Conservation (phyloP, 1,140 invertebrate species). For the Araneus ventricosus region DNA sequence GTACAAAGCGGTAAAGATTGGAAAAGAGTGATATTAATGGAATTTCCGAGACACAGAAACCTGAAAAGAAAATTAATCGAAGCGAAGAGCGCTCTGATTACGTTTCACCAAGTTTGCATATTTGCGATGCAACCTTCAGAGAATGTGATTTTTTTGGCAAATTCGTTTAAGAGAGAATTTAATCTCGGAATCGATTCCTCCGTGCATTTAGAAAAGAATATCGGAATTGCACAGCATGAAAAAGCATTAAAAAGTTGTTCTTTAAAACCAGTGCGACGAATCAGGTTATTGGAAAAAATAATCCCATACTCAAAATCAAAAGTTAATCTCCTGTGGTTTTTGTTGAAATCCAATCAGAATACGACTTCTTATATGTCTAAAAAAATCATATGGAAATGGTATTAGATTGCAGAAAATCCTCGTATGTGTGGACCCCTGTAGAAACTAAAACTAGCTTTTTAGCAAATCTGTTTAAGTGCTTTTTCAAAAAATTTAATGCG, state of each 20-base stretch:
- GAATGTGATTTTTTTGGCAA: background rate
- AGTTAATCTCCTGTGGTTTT: background rate
- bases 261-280: background rate
- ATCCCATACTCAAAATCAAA: background rate
- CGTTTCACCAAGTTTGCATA: background rate
- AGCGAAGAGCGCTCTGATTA: background rate
- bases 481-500: too few relatives aligned
- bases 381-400: background rate
- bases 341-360: background rate
- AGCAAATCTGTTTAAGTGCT: too few relatives aligned
- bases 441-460: too few relatives aligned
- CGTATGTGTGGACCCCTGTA: too few relatives aligned
- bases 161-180: background rate
- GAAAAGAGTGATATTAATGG: too few relatives aligned
- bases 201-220: background rate
- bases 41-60: too few relatives aligned
- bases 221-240: background rate
- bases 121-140: background rate
- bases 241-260: background rate
- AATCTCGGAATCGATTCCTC: constrained; percentile 10
- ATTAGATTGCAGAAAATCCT: background rate
- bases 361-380: background rate
- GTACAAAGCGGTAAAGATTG: too few relatives aligned
- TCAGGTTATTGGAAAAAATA: constrained; percentile 20
- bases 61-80: background rate